Evolutionary conservation across 2,888 invertebrate species (phyloP), one percentile per base, ranked within the genome.

Genomic region (Gastracanthus pulcherrimus): DNA sequence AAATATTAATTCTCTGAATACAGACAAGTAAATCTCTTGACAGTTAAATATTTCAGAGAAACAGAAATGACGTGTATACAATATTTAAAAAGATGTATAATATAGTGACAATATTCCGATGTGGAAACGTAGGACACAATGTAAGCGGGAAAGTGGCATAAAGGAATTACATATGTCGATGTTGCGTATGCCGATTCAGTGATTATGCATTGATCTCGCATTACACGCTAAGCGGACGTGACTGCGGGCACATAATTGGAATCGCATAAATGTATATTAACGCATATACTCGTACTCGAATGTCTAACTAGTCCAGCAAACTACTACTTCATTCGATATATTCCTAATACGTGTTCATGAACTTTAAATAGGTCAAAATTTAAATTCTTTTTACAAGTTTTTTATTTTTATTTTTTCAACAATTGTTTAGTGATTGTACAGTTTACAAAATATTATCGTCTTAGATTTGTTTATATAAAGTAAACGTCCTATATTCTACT

Each of bases 261-360:
- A 62, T 62, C 16, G 34, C 62, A 62, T 62, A 62, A 62, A 62
- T 62, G 34, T 36, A n/a, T 19, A 34, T 34, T 62, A 62, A 34
- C n/a, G 62, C n/a, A n/a, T n/a, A n/a, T n/a, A n/a, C n/a, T n/a
- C n/a, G 4, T 62, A 34, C 16, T 62, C 34, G 55, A 2, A 11
- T 9, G 23, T 23, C 55, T 9, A 11, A 55, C 26, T 26, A 55
- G 26, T 55, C 2, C 55, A 9, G 11, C 11, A 26, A 11, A 55
- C 26, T 51, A 51, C 51, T 55, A 55, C 23, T 23, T 55, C 9
- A n/a, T n/a, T n/a, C n/a, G n/a, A n/a, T n/a, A n/a, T n/a, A n/a
- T n/a, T n/a, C n/a, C n/a, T n/a, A n/a, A n/a, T n/a, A n/a, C n/a
- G n/a, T n/a, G n/a, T n/a, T n/a, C n/a, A n/a, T n/a, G n/a, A n/a